Percentiles rank a stretch among this genome's conserved stretches.
These are phyloP conservation scores for Leucopsar rothschildi DNA, from an alignment of 2,113 vertebrate genomes.

Conservation along the genomic window DNA sequence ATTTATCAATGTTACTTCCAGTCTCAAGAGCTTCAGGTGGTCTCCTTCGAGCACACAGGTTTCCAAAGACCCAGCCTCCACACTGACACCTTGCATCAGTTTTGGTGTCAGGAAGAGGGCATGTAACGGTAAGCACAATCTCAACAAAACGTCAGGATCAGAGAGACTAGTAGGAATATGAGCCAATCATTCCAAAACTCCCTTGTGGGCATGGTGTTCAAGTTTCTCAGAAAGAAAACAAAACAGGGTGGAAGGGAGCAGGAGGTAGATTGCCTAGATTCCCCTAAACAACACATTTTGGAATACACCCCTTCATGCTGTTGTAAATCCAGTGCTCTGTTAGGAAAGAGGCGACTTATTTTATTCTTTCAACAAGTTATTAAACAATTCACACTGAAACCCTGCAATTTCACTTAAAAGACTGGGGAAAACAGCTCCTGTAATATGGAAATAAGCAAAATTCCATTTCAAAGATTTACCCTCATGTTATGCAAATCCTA, in stretches of 20 bases:
- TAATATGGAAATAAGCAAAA: background rate
- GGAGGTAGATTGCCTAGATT: background rate
- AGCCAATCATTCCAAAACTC: background rate
- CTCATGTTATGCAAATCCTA: background rate
- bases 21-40: background rate
- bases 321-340: background rate
- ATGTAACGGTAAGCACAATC: rapidly evolving
- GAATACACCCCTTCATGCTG: background rate
- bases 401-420: background rate
- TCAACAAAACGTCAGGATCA: background rate
- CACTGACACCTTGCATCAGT: background rate
- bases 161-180: background rate
- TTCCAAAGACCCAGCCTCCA: background rate
- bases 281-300: background rate
- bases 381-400: background rate
- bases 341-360: background rate
- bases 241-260: background rate
- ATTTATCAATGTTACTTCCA: background rate
- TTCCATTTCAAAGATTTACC: background rate
- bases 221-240: background rate
- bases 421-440: background rate
- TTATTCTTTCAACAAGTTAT: background rate
- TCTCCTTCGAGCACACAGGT: background rate
- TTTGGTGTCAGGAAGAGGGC: background rate
- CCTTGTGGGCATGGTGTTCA: background rate